Base-by-base conservation (phyloP, 2,797 vertebrate genomes). In the Gobionotothen gibberifrons region DNA sequence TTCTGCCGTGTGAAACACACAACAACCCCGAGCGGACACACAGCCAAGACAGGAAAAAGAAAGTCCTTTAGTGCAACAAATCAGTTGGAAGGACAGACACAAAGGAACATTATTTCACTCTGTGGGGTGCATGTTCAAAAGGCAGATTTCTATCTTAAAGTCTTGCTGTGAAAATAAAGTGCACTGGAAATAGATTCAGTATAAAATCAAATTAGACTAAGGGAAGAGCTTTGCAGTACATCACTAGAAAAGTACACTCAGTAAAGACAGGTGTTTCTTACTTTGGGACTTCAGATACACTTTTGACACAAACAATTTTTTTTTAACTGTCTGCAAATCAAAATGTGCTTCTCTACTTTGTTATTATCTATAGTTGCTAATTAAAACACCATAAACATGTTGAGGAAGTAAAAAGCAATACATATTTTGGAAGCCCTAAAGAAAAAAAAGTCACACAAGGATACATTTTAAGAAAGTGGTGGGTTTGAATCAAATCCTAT, bases 61-160 rank as follows among this genome's bases (percentile, higher is more conserved):
- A 70, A 67, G 44, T 44, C 15, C 12, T 79, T 78, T 67, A 58
- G 52, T 57, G 46, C 54, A 75, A 78, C 54, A 74, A 72, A 83
- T 80, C 75, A 59, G 19, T 71, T 4, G 22, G 26, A 79, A 59
- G 17, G 10, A 78, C 40, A 16, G 40, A 72, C 26, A 74, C 46
- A 73, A 49, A 57, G 43, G 69, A 72, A 70, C 43, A 17, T 43
- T 48, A 6, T 69, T 69, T 72, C 15, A 3, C 59, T 72, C 61
- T 71, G 67, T 36, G 2, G 72, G 74, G 61, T 15, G 72, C 42
- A 16, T 2, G 49, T 82, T 89, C 72, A 85, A 74, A 22, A 86
- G 63, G 19, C 0, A 29, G 56, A 78, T 43, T 64, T 76, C 22
- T 48, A 21, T 72, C 15, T 44, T 42, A 26, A 70, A 60, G 51